Evolutionary conservation across 2,113 vertebrate genomes (phyloP).

Genomic region (Noturus placidus): DNA sequence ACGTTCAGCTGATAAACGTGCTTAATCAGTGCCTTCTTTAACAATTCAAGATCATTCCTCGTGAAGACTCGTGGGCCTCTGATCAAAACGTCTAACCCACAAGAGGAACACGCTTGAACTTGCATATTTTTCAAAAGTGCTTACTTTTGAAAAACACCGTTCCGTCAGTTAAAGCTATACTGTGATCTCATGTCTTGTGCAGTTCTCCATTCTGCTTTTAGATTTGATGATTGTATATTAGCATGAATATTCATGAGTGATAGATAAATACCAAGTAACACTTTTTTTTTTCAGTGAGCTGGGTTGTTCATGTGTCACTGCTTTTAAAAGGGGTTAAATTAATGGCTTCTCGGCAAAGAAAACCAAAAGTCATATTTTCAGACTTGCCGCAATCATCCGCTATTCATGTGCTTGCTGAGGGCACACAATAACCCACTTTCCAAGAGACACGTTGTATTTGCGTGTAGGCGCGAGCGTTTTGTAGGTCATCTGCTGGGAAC

Average conservation of each 20-base stretch:
- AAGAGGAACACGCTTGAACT: neutral
- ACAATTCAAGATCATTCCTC: too few species aligned
- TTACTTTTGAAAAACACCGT: neutral
- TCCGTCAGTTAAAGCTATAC: neutral
- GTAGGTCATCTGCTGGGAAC: neutral
- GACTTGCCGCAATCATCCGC: neutral
- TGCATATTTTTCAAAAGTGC: neutral
- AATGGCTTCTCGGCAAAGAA: neutral
- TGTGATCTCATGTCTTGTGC: neutral
- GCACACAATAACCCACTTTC: neutral
- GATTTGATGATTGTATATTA: neutral
- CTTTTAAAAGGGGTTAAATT: neutral
- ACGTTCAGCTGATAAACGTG: neutral
- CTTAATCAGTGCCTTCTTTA: neutral
- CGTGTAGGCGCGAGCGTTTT: neutral
- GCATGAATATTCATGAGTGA: neutral
- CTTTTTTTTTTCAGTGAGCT: neutral
- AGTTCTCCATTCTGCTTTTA: neutral
- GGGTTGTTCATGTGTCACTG: neutral
- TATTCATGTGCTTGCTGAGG: neutral
- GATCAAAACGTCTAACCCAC: neutral
- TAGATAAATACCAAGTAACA: neutral
- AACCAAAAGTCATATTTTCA: neutral
- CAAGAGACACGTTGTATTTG: neutral
- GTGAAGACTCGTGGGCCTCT: neutral